These are phyloP conservation scores for Perodicticus potto DNA, from an alignment of 2,797 vertebrate genomes.

Conservation along the genomic window DNA sequence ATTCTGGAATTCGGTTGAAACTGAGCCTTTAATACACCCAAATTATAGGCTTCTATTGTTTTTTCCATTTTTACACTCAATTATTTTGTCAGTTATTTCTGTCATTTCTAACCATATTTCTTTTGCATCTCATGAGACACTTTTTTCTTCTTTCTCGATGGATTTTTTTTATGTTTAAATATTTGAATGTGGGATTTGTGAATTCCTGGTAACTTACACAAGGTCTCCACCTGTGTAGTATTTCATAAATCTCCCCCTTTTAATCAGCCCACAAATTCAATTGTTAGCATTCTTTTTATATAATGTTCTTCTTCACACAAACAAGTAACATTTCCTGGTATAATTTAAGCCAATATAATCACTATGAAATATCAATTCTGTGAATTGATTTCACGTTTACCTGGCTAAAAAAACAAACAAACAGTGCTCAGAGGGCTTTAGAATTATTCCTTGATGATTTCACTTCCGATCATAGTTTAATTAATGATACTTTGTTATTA, in stretches of 20 bases:
- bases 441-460: not conserved
- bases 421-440: not conserved
- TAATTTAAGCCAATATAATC: not conserved
- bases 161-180: slow-evolving; percentile 41
- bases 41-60: not conserved
- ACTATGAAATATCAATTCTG: not conserved
- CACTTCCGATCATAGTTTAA: not conserved
- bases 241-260: not conserved
- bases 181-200: slow-evolving; percentile 7
- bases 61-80: not conserved
- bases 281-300: slow-evolving; percentile 24
- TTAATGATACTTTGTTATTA: not conserved
- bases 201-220: not conserved
- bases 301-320: not conserved
- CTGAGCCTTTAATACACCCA: not conserved
- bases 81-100: slow-evolving; percentile 42
- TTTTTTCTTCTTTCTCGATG: not conserved
- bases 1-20: not conserved
- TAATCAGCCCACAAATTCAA: not conserved
- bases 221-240: not conserved
- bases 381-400: slow-evolving; percentile 14
- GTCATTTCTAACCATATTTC: not conserved
- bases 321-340: not conserved
- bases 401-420: not conserved
- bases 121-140: not conserved